Base-by-base conservation (phyloP, 2,113 vertebrate genomes). In the Asarcornis scutulata region DNA sequence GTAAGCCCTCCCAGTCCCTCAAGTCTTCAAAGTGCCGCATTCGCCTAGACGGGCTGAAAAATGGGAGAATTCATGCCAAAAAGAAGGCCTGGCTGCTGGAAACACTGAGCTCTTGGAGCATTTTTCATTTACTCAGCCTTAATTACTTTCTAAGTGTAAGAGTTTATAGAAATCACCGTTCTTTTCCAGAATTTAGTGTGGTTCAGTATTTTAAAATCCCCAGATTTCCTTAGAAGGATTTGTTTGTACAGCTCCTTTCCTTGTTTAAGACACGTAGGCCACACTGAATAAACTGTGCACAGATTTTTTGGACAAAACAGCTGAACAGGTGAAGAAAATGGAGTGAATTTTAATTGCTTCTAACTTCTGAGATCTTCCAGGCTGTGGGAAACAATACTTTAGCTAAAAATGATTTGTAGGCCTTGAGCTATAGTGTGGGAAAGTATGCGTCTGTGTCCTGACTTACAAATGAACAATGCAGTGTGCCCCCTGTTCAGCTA, bases 201-300 rank as follows among this genome's bases (percentile, higher is more conserved):
- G 74, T 62, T 40, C 31, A 46, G 52, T 82, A 13, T 85, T 73
- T 72, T 86, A 89, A 95, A 91, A 5, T 67, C 58, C 76, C 23
- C 9, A 91, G 68, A 88, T 90, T 96, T 93, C 96, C 91, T 66
- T 83, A 46, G 93, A 82, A 92, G 86, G 92, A 69, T 87, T 84
- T 93, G 86, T 94, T 93, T 91, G 88, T 85, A 73, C 92, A 85
- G 83, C 77, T 91, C 67, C 67, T 95, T 83, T 66, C 77, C 0
- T 0, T 69, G 48, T 79, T 94, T 87, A 55, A 91, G 88, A 63
- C 62, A 13, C 50, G 55, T 81, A 95, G 94, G 76, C 64, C 83
- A 40, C 11, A 5, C 53, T 88, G 81, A 66, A 66, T 93, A 96
- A 96, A 94, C 66, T 26, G 5, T 36, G 62, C 53, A 8, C 40